phyloP scores from a whole-genome alignment of 2,888 invertebrate species.

The Cheiracanthium punctorium region DNA sequence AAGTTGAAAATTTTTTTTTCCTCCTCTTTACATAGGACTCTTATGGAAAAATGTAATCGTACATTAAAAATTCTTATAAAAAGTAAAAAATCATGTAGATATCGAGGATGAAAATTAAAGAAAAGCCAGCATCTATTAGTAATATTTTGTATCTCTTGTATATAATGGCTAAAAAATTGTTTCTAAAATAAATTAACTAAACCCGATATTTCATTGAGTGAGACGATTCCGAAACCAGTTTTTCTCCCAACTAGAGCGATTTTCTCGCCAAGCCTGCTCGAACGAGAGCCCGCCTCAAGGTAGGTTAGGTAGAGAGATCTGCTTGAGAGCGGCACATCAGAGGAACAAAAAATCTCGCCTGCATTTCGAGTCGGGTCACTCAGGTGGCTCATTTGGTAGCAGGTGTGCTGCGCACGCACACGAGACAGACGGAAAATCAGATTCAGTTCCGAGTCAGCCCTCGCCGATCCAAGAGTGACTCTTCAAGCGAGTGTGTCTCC shows the following conservation, averaged over 20 bases:
- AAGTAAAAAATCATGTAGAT: no score
- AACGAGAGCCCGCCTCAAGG: constrained; percentile 54
- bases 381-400: constrained; percentile 64
- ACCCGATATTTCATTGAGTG: no score
- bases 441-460: neutral
- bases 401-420: constrained; percentile 66
- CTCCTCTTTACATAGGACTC: no score
- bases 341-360: constrained; percentile 50
- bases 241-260: neutral
- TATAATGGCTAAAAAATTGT: no score
- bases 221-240: neutral
- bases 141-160: no score
- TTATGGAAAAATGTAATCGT: no score
- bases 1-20: no score
- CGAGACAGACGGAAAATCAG: constrained; percentile 52
- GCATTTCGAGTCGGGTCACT: constrained; percentile 59
- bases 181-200: no score
- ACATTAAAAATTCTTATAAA: no score
- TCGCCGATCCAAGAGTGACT: constrained; percentile 21
- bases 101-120: no score
- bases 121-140: no score
- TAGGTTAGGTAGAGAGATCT: constrained; percentile 33
- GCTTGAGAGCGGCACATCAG: constrained; percentile 20
- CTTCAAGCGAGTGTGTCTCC: neutral
- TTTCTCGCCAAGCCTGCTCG: constrained; percentile 44